Percentiles rank a stretch among this genome's conserved stretches.
phyloP scores from a whole-genome alignment of 2,888 invertebrate genomes.

The Liopterus haemorrhoidalis region DNA sequence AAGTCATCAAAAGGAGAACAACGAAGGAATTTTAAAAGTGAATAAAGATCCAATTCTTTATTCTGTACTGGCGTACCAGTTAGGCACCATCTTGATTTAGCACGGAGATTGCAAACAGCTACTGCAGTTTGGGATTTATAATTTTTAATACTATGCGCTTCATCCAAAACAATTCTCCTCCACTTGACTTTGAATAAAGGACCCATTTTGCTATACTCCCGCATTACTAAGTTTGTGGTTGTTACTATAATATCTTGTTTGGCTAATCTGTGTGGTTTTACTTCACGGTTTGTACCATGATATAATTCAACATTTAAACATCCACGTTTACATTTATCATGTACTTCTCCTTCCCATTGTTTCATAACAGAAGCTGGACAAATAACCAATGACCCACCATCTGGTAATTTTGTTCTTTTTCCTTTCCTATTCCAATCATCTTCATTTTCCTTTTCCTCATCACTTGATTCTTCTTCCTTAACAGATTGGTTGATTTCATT shows the following conservation, averaged over 20 bases:
- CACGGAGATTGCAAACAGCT: constrained; percentile 61
- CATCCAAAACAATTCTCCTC: constrained; percentile 85
- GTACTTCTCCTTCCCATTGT: constrained; percentile 84
- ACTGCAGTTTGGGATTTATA: constrained; percentile 69
- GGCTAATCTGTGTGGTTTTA: constrained; percentile 55
- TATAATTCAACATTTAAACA: constrained; percentile 62
- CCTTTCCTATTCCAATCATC: constrained; percentile 27
- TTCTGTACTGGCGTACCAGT: constrained; percentile 97
- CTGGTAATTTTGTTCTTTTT: constrained; percentile 41
- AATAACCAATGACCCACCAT: constrained; percentile 78
- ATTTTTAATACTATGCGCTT: constrained; percentile 89
- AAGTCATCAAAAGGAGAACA: constrained; percentile 87
- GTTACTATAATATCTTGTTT: constrained; percentile 79
- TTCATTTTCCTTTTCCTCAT: constrained; percentile 35
- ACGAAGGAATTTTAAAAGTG: constrained; percentile 73
- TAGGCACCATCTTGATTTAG: constrained; percentile 70
- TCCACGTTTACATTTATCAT: constrained; percentile 55
- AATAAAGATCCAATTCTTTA: constrained; percentile 76
- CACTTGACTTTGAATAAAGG: constrained; percentile 67
- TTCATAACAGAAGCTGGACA: constrained; percentile 86
- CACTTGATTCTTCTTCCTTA: constrained; percentile 41
- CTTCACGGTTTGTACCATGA: constrained; percentile 75
- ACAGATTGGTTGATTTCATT: constrained; percentile 45
- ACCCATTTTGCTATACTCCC: constrained; percentile 55
- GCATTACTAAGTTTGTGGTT: constrained; percentile 71